Conservation (phyloP, 2,113 vertebrate species). For the Hydrochoerus hydrochaeris region DNA sequence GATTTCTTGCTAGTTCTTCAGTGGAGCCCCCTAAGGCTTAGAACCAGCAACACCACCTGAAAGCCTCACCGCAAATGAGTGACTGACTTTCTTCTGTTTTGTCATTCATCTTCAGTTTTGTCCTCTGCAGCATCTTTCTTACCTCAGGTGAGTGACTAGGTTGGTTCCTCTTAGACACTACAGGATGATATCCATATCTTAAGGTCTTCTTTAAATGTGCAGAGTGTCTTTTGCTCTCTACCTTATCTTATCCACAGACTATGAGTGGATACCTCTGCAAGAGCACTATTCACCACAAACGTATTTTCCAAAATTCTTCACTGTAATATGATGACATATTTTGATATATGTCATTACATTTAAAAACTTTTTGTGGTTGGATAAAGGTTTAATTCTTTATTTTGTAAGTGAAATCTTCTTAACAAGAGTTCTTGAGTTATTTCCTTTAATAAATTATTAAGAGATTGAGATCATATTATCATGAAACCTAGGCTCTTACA, state of each 20-base stretch:
- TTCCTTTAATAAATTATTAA: constrained; percentile 5
- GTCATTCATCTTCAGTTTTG: background rate
- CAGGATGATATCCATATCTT: background rate
- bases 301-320: background rate
- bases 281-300: background rate
- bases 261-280: background rate
- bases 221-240: background rate
- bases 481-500: background rate
- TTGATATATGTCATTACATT: background rate
- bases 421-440: background rate
- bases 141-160: background rate
- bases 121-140: background rate
- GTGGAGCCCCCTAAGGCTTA: rapidly evolving
- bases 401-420: background rate
- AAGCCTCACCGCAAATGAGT: background rate
- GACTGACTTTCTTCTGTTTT: background rate
- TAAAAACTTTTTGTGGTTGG: background rate
- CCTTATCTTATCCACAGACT: background rate
- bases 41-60: background rate
- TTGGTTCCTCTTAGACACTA: background rate
- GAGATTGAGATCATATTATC: background rate
- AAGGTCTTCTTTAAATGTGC: background rate
- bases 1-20: background rate
- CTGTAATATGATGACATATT: background rate
- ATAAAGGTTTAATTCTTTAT: background rate